Base-by-base conservation (phyloP, 2,113 vertebrate species). In the Poecile atricapillus region DNA sequence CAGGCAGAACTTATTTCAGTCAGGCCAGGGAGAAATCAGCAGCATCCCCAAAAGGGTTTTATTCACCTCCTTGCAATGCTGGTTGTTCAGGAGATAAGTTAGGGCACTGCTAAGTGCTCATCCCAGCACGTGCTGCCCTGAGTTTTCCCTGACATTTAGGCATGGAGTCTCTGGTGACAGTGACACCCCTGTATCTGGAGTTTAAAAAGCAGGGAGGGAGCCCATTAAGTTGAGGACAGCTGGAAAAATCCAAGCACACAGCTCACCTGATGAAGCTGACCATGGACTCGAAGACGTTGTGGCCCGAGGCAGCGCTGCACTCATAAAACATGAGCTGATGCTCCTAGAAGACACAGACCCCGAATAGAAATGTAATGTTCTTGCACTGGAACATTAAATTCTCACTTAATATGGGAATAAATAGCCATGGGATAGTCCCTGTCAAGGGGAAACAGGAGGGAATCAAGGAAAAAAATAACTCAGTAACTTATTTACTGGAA, bases 241-340 rank as follows among this genome's bases (percentile, higher is more conserved):
- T n/a, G 15, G n/a, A 12, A 63, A 65, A 64, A 49, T 11, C 7
- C 33, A 27, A 50, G 12, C 5, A 20, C 16, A 17, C 3, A 37
- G 15, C 98, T 98, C 98, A 99, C 99, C 99, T 98, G 94, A 97
- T 97, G 44, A 99, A 93, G 62, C 84, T 97, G 95, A 98, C 95
- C 96, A 99, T 81, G 69, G 98, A 97, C 79, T 98, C 96, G 2
- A 93, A 91, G 90, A 99, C 97, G 6, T 99, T 99, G 93, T 99
- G 97, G 22, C 99, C 99, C 0, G 98, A 98, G 69, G 97, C 98
- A 58, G 98, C 99, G 1, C 99, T 99, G 94, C 99, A 99, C 95
- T 99, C 99, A 6, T 97, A 97, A 75, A 99, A 99, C 73, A 93
- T 83, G 74, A 98, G 96, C 46, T 98, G 97, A 80, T 98, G 97